Base-by-base conservation (phyloP, 1,140 invertebrate genomes). In the Leptinotarsa lineolata region DNA sequence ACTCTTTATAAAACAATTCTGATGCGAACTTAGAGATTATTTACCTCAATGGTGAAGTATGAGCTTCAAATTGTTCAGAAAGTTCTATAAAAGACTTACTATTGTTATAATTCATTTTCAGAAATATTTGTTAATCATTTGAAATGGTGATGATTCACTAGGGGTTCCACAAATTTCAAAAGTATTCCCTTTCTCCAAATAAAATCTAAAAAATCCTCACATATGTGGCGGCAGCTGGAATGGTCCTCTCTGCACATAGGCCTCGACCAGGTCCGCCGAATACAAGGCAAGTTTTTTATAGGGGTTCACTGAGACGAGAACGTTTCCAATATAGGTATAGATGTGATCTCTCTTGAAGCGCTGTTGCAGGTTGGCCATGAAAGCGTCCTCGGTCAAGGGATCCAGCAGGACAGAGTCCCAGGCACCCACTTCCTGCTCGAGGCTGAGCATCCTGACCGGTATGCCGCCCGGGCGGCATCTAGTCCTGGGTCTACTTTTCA, bases 171-270 rank as follows among this genome's bases (percentile, higher is more conserved):
- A 1, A 3, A 39, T 39, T 39, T 39, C 30, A 39, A 3, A 39
- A 39, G 30, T 39, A 39, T 39, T 11, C 30, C 11, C 8, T 39
- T 39, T 39, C 30, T 39, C 8, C 8, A 2, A 39, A 39, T 39
- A 11, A 39, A 39, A 39, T 39, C 8, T 39, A 39, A 54, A 54
- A 54, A 54, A 4, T 54, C 48, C 90, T 89, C 86, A 96, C 94
- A 97, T 92, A 83, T 97, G 95, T 22, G 95, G 95, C 60, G 95
- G 95, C 77, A 96, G 87, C 83, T 95, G 92, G 82, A 94, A 93
- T 58, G 95, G 91, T 78, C 91, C 90, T 79, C 91, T 89, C 77
- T 90, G 90, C 77, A 93, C 90, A 86, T 95, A 95, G 45, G 90
- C 90, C 75, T 90, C 89, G 75, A 93, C 92, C 66, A 92, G 87